Percentiles rank a stretch among this genome's conserved stretches.
phyloP scores from a whole-genome alignment of 2,888 invertebrate genomes.

The Drosophila bunnanda region DNA sequence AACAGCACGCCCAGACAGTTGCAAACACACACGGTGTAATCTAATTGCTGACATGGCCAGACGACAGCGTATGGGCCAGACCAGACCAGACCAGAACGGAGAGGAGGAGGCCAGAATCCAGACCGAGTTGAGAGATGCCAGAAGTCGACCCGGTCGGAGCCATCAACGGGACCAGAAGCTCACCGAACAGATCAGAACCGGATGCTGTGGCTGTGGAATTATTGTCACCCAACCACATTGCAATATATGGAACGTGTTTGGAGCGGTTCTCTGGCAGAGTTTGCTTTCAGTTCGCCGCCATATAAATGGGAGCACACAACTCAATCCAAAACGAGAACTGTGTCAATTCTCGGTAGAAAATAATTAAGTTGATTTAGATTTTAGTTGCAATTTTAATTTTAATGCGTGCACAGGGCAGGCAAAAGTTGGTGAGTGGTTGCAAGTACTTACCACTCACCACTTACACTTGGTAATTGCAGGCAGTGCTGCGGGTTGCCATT shows the following conservation, averaged over 20 bases:
- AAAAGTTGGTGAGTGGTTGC: slow-evolving; percentile 34
- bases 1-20: slow-evolving; percentile 38
- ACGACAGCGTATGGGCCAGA: slow-evolving; percentile 47
- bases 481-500: slow-evolving; percentile 30
- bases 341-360: slow-evolving; percentile 23
- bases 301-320: slow-evolving; percentile 20
- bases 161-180: slow-evolving; percentile 24
- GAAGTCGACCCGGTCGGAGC: slow-evolving; percentile 7
- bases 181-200: slow-evolving; percentile 28
- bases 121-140: slow-evolving; percentile 19
- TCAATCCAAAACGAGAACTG: slow-evolving; percentile 40
- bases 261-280: slow-evolving; percentile 10
- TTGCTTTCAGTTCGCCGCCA: slow-evolving; percentile 22
- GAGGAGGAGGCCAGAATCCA: slow-evolving; percentile 23
- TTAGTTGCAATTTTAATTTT: slow-evolving; percentile 48
- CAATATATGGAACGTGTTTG: slow-evolving; percentile 38
- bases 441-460: slow-evolving; percentile 26
- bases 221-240: slow-evolving; percentile 45
- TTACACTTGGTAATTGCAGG: slow-evolving; percentile 39
- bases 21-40: slow-evolving; percentile 49
- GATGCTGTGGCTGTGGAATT: slow-evolving; percentile 25
- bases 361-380: slow-evolving; percentile 26
- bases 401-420: slow-evolving; percentile 42
- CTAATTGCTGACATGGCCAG: slow-evolving; percentile 61
- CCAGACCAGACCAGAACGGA: slow-evolving; percentile 17